Percentiles rank a stretch among this genome's conserved stretches.
Evolutionary conservation across 1,140 invertebrate species (phyloP).

Genomic region (Melitaea cinxia): DNA sequence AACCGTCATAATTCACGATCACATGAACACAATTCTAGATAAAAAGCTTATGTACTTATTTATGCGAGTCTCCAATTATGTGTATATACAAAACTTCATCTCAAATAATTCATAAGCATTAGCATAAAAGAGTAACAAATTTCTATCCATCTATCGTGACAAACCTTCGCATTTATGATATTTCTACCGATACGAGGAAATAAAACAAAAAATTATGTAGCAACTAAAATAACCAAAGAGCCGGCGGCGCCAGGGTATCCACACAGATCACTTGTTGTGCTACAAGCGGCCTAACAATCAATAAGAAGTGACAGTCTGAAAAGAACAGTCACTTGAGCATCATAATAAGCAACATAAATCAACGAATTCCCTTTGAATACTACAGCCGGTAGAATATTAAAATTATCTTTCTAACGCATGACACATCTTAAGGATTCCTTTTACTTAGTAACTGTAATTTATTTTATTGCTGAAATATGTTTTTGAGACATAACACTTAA

Average conservation of each 20-base stretch:
- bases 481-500: too few species aligned
- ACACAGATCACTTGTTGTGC: slow-evolving; percentile 1
- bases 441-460: background rate
- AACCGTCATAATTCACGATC: too few species aligned
- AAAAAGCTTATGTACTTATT: too few species aligned
- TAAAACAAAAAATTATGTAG: background rate
- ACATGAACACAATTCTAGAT: too few species aligned
- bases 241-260: slow-evolving; percentile 2
- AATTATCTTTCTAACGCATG: background rate
- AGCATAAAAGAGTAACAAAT: too few species aligned
- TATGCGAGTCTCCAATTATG: too few species aligned
- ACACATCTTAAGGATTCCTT: slow-evolving; percentile 11
- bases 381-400: slow-evolving; percentile 27
- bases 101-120: too few species aligned
- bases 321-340: slow-evolving; percentile 45
- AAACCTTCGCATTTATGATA: too few species aligned
- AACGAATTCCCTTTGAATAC: slow-evolving; percentile 41
- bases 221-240: background rate
- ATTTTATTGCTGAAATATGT: background rate
- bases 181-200: background rate
- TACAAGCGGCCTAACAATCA: slow-evolving; percentile 26
- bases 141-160: too few species aligned
- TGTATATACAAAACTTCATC: too few species aligned
- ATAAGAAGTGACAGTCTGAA: slow-evolving; percentile 42
- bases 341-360: slow-evolving; percentile 53